Evolutionary conservation across 2,797 vertebrate genomes (phyloP).

Genomic region (Prionace glauca): DNA sequence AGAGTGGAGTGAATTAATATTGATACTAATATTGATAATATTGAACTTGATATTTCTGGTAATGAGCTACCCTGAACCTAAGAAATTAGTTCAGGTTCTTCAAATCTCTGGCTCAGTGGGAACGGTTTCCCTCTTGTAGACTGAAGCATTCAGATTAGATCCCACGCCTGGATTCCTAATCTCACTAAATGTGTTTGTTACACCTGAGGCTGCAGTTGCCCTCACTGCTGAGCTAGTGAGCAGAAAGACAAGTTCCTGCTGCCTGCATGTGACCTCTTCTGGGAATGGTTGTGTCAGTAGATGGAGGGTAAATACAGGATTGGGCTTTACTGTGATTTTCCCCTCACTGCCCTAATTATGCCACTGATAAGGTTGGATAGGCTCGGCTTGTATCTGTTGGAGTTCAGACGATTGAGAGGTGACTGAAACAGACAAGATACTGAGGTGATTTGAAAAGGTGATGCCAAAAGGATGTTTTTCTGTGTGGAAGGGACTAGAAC

Average conservation of each 20-base stretch:
- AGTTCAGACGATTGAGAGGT: too few species aligned
- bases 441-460: too few species aligned
- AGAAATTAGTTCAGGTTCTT: neutral
- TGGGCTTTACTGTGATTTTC: neutral
- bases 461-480: too few species aligned
- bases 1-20: neutral
- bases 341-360: neutral
- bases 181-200: neutral
- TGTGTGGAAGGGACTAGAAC: too few species aligned
- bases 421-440: too few species aligned
- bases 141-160: neutral
- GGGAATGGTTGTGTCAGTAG: neutral
- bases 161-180: neutral
- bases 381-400: too few species aligned
- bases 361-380: too few species aligned
- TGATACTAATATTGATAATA: too few species aligned
- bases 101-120: neutral
- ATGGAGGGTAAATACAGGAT: neutral
- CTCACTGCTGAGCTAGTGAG: neutral
- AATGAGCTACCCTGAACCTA: neutral
- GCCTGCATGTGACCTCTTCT: neutral
- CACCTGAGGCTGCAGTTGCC: neutral
- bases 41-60: neutral
- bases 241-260: neutral
- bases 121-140: neutral